Evolutionary conservation across 2,797 vertebrate species (phyloP).

Genomic region (Margarornis squamiger): DNA sequence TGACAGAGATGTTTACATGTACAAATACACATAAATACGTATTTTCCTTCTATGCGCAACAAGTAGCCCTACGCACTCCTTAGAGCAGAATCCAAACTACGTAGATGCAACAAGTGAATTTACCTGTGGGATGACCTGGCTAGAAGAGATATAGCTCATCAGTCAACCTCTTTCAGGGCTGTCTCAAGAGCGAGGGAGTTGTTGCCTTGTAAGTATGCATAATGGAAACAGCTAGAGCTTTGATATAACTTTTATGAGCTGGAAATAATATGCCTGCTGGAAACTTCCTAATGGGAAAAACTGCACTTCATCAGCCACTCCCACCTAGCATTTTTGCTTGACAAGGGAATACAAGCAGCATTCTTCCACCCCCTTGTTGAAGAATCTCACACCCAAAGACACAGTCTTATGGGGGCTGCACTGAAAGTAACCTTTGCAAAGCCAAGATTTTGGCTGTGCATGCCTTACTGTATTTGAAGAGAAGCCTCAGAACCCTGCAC

Average conservation of each 20-base stretch:
- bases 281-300: background rate
- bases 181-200: background rate
- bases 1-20: background rate
- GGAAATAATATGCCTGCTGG: background rate
- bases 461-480: background rate
- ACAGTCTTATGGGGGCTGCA: background rate
- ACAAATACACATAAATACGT: accelerated
- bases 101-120: background rate
- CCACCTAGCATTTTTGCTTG: background rate
- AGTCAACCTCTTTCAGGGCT: background rate
- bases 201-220: background rate
- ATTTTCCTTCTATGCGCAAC: background rate
- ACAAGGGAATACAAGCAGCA: background rate
- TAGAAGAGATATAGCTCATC: background rate
- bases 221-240: background rate
- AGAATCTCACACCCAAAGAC: background rate
- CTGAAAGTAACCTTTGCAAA: background rate
- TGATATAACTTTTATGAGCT: background rate
- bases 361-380: background rate
- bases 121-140: background rate
- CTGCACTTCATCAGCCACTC: background rate
- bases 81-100: background rate
- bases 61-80: background rate
- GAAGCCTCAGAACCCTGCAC: background rate
- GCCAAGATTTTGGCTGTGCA: background rate